Base-by-base conservation (phyloP, 2,888 invertebrate genomes). In the Sphecodes monilicornis region DNA sequence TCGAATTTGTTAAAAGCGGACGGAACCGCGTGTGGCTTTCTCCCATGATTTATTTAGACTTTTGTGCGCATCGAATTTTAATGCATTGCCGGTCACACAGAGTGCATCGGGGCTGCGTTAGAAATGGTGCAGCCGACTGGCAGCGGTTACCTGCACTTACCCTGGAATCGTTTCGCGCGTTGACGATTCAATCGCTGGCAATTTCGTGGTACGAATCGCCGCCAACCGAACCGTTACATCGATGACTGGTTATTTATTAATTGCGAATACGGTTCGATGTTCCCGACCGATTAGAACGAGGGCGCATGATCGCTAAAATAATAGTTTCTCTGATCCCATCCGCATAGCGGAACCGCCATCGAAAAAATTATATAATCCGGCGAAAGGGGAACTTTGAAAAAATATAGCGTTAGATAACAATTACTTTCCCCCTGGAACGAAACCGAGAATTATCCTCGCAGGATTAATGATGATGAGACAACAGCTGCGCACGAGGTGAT, bases 31-130 rank as follows among this genome's bases (percentile, higher is more conserved):
- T 5, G 22, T 5, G 22, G 89, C 87, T 89, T 87, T 88, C 87
- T 82, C 89, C 70, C 70, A 43, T 80, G 84, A 84, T 87, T 87
- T 89, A 85, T 89, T 85, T 82, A 80, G 79, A 73, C 69, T 70
- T 80, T 74, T 64, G 41, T 81, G 75, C 72, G 82, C 72, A 46
- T 89, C 46, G 81, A 32, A 84, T 86, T 77, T 80, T 74, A 78
- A 85, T 82, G 72, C 78, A 64, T 80, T 69, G 41, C 22, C 74
- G 64, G 26, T n/a, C 57, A 36, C 71, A 66, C 18, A 32, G 60
- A 54, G 43, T 71, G 75, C 50, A 75, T 46, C 82, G 10, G 32
- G 8, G 32, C 22, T 66, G 66, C 75, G 74, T 70, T 70, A 60
- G 70, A 71, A 74, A 76, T 29, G 71, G 39, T 22, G 64, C 54